A percentile compares a stretch with the other conserved stretches of the same genome.
Evolutionary conservation across 2,797 vertebrate species (phyloP).

Genomic region (Tarsius wallacei): DNA sequence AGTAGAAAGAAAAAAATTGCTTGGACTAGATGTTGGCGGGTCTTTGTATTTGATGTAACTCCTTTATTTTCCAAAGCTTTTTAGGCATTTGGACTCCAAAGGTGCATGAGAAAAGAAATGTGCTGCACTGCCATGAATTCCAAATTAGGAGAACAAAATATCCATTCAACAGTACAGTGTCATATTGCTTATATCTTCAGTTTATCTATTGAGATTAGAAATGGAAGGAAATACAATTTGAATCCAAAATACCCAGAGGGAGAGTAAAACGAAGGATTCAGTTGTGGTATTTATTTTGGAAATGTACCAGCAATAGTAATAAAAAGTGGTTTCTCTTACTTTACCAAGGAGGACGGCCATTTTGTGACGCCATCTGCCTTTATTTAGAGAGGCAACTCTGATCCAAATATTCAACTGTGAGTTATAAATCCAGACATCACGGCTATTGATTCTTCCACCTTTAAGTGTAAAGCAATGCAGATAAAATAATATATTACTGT

Average conservation of each 20-base stretch:
- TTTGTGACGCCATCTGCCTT: constrained; percentile 99
- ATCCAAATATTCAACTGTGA: constrained; percentile 99
- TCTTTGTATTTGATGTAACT: constrained; percentile 41
- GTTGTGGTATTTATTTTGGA: constrained; percentile 70
- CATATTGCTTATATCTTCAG: constrained; percentile 62
- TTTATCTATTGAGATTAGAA: constrained; percentile 61
- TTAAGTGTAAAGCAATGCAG: constrained; percentile 78
- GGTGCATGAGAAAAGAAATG: constrained; percentile 66
- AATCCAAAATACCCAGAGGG: constrained; percentile 67
- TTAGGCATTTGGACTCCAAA: constrained; percentile 17
- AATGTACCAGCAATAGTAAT: constrained; percentile 53
- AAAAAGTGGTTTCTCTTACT: constrained; percentile 91
- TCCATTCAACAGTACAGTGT: constrained; percentile 64
- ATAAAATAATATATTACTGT: constrained; percentile 15
- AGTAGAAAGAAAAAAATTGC: constrained; percentile 43
- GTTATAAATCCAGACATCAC: constrained; percentile 99
- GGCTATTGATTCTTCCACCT: constrained; percentile 99
- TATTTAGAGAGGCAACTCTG: constrained; percentile 98
- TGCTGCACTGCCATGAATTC: constrained; percentile 65
- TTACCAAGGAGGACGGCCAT: constrained; percentile 99
- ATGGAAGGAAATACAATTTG: constrained; percentile 59
- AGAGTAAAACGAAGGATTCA: constrained; percentile 68
- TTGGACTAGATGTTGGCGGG: constrained; percentile 50
- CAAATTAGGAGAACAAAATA: constrained; percentile 68
- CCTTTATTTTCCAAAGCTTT: constrained; percentile 42